Evolutionary conservation across 2,888 invertebrate species (phyloP).

Genomic region (Hydroisotoma schaefferi): DNA sequence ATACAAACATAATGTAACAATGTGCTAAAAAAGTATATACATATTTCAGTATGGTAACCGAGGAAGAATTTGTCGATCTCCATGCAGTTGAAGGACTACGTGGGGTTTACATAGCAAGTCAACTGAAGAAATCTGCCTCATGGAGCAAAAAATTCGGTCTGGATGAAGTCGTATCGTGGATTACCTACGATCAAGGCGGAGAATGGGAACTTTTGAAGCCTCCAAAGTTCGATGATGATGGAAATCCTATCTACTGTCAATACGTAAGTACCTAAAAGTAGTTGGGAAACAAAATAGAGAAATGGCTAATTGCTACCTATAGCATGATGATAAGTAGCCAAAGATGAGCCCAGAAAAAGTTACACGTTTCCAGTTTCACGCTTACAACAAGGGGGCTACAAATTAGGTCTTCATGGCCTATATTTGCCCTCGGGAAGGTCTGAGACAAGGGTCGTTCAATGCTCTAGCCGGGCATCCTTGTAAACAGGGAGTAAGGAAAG

Average conservation of each 20-base stretch:
- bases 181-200: constrained; percentile 82
- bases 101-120: constrained; percentile 86
- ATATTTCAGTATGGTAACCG: constrained; percentile 66
- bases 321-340: constrained; percentile 26
- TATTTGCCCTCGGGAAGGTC: constrained; percentile 48
- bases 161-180: constrained; percentile 72
- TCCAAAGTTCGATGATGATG: constrained; percentile 66
- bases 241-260: constrained; percentile 65
- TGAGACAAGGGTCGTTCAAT: constrained; percentile 46
- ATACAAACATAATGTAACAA: too few relatives aligned
- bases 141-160: constrained; percentile 55
- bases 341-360: not conserved
- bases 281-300: not conserved
- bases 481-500: constrained; percentile 45
- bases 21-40: too few relatives aligned
- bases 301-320: not conserved
- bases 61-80: constrained; percentile 79
- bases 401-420: not conserved
- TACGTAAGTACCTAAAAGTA: constrained; percentile 50
- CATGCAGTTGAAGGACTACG: constrained; percentile 81
- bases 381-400: constrained; percentile 45
- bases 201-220: constrained; percentile 74
- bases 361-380: constrained; percentile 45
- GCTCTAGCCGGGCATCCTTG: constrained; percentile 45
- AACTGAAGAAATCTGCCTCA: constrained; percentile 57